Evolutionary conservation across 2,888 invertebrate genomes (phyloP).

Genomic region (Yponomeuta plumbellus): DNA sequence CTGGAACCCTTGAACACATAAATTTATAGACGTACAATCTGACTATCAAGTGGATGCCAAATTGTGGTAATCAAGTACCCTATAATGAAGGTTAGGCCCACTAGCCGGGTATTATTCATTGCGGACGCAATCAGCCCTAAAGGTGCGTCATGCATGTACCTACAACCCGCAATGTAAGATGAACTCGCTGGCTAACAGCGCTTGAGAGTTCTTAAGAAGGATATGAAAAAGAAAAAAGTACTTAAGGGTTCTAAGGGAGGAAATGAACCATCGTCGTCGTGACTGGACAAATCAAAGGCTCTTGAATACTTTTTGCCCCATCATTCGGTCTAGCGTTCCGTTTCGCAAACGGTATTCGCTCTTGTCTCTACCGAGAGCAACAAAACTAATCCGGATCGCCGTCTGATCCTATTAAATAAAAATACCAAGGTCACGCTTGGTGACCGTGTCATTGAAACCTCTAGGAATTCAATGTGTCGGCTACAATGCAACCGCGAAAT

Average conservation of each 20-base stretch:
- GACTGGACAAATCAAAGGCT: background rate
- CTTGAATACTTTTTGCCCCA: background rate
- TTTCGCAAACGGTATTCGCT: background rate
- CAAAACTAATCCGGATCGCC: background rate
- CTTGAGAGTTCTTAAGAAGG: too few relatives aligned
- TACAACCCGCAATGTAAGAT: too few relatives aligned
- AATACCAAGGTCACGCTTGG: background rate
- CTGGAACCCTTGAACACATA: too few relatives aligned
- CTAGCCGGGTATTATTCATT: too few relatives aligned
- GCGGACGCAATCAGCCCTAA: too few relatives aligned
- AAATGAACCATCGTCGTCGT: background rate
- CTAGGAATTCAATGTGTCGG: background rate
- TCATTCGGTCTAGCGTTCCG: background rate
- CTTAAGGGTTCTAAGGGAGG: conserved; percentile 2
- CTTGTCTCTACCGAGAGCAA: background rate
- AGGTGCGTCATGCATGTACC: too few relatives aligned
- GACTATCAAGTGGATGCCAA: too few relatives aligned
- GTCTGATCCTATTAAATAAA: background rate
- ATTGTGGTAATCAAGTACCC: too few relatives aligned
- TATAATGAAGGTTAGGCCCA: too few relatives aligned
- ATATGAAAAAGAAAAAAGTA: too few relatives aligned
- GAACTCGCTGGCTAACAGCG: too few relatives aligned
- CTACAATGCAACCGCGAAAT: background rate
- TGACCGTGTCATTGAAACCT: background rate
- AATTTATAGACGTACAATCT: too few relatives aligned